These are phyloP conservation scores for Tragulus kanchil DNA, from an alignment of 2,113 vertebrate genomes.

Conservation along the genomic window DNA sequence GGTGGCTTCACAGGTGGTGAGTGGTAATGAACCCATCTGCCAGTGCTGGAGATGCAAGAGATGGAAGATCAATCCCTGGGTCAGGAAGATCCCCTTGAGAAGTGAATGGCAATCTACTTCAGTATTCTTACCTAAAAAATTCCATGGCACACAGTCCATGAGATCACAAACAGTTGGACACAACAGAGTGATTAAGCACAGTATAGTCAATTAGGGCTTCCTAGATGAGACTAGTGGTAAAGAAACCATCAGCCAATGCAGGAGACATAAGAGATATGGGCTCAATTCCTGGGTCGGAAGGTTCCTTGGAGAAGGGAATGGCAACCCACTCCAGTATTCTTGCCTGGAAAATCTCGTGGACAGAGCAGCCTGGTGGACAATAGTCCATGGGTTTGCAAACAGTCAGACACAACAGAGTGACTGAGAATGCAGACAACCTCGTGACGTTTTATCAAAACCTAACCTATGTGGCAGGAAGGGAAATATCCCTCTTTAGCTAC, in stretches of 20 bases:
- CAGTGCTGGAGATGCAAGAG: too few relatives aligned
- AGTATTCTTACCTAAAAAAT: too few relatives aligned
- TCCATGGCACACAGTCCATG: too few relatives aligned
- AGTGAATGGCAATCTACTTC: too few relatives aligned
- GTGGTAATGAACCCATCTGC: too few relatives aligned
- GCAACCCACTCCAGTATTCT: not conserved
- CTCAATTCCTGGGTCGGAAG: not conserved
- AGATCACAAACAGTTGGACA: too few relatives aligned
- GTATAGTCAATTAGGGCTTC: too few relatives aligned
- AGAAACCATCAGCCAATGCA: not conserved
- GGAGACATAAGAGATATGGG: not conserved
- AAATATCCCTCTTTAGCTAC: not conserved
- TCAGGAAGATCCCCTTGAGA: too few relatives aligned
- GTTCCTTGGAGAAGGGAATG: not conserved
- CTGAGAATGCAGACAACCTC: not conserved
- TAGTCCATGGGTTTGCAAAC: not conserved
- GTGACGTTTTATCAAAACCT: not conserved
- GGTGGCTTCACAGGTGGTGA: not conserved
- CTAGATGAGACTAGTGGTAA: too few relatives aligned
- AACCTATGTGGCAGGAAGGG: not conserved
- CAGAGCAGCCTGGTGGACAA: not conserved
- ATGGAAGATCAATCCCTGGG: too few relatives aligned
- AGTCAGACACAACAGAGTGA: not conserved
- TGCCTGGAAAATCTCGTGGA: not conserved
- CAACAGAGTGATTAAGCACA: too few relatives aligned